Evolutionary conservation across 2,113 vertebrate species (phyloP).

Genomic region (Acinonyx jubatus): DNA sequence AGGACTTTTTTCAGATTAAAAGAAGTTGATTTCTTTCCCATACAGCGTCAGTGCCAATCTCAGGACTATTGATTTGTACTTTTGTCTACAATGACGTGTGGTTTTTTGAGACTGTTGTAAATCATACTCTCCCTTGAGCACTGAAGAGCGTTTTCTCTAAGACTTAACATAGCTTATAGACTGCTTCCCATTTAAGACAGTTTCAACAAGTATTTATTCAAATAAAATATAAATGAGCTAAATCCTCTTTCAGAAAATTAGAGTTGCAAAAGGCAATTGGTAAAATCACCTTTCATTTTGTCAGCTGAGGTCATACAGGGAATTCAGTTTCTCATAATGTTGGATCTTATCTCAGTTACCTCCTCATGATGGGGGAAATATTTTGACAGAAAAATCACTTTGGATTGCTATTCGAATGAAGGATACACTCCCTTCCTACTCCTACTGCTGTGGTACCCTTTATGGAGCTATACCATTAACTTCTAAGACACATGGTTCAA

Average conservation of each 20-base stretch:
- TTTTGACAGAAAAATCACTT: background rate
- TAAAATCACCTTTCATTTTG: background rate
- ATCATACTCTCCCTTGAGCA: background rate
- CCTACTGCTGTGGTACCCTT: accelerated
- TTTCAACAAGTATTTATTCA: constrained; percentile 24
- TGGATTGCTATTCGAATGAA: background rate
- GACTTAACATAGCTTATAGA: background rate
- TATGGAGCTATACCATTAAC: background rate
- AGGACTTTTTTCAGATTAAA: background rate
- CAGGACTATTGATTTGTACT: background rate
- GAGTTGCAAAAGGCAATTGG: background rate
- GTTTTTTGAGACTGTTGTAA: background rate
- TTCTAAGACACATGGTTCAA: background rate
- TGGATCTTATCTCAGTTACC: background rate
- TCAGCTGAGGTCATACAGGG: background rate
- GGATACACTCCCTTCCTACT: background rate
- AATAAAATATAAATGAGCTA: constrained; percentile 30
- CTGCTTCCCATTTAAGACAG: background rate
- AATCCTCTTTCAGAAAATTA: constrained; percentile 18
- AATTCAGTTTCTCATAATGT: background rate
- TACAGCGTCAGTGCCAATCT: background rate
- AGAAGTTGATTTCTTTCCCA: background rate
- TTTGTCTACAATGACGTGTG: background rate
- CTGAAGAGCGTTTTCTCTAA: background rate
- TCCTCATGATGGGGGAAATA: background rate